These are phyloP conservation scores for Nemotelus pantherinus DNA, from an alignment of 2,888 invertebrate genomes.

Conservation along the genomic window DNA sequence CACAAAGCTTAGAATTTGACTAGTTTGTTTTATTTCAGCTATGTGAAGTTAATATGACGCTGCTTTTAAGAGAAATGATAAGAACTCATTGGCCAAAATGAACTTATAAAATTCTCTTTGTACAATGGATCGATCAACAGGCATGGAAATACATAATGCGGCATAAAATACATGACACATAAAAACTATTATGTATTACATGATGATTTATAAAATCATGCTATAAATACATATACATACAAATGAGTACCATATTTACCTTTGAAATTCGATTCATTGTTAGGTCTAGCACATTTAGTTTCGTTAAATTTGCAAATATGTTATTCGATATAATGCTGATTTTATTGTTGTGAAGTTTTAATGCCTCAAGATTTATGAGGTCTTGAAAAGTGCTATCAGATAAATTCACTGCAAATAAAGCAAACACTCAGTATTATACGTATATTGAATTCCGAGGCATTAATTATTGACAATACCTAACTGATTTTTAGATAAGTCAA, in stretches of 20 bases:
- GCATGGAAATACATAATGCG: too few species aligned
- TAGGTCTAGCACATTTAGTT: slow-evolving; percentile 59
- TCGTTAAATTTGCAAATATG: slow-evolving; percentile 58
- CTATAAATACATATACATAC: too few species aligned
- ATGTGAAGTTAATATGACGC: too few species aligned
- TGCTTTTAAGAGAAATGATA: too few species aligned
- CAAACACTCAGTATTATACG: slow-evolving; percentile 35
- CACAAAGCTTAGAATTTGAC: too few species aligned
- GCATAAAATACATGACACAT: too few species aligned
- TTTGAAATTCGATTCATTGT: slow-evolving; percentile 61
- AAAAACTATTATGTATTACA: too few species aligned
- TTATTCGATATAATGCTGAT: slow-evolving; percentile 62
- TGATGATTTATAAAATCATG: too few species aligned
- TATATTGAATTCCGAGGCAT: neutral
- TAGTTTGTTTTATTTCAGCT: too few species aligned
- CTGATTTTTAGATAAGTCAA: slow-evolving; percentile 73
- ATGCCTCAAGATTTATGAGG: slow-evolving; percentile 57
- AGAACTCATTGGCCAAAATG: too few species aligned
- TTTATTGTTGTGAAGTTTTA: slow-evolving; percentile 66
- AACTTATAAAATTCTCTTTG: too few species aligned
- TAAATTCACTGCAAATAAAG: slow-evolving; percentile 55
- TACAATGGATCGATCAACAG: too few species aligned
- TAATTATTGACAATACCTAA: slow-evolving; percentile 57
- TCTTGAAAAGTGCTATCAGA: slow-evolving; percentile 60
- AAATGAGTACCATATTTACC: slow-evolving; percentile 50